phyloP scores from a whole-genome alignment of 2,888 invertebrate genomes.

The Polymixis lichenea region DNA sequence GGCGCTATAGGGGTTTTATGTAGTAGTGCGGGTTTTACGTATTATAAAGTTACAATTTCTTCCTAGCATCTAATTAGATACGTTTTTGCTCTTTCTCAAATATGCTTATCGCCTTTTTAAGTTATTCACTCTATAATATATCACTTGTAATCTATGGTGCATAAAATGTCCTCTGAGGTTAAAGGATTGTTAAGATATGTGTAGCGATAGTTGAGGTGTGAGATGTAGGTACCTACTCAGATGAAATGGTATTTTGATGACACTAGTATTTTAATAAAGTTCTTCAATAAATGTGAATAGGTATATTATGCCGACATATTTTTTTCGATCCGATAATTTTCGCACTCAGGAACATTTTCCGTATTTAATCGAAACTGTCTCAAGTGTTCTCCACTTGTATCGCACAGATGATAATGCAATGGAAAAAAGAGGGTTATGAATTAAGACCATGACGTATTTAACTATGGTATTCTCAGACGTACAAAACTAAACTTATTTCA shows the following conservation, averaged over 20 bases:
- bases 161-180: conserved; percentile 79
- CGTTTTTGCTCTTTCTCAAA: conserved; percentile 71
- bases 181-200: conserved; percentile 74
- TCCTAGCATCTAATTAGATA: conserved; percentile 67
- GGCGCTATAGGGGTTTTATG: conserved; percentile 63
- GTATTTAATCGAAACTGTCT: neutral
- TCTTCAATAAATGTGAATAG: conserved; percentile 18
- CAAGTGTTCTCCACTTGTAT: neutral
- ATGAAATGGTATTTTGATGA: conserved; percentile 10
- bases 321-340: conserved; percentile 3
- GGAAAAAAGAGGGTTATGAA: neutral
- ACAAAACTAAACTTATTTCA: conserved; percentile 15
- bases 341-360: neutral
- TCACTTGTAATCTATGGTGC: conserved; percentile 82
- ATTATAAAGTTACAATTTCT: conserved; percentile 58
- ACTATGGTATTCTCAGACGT: conserved; percentile 2
- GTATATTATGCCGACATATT: neutral
- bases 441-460: neutral
- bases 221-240: conserved; percentile 22
- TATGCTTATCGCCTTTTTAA: conserved; percentile 67
- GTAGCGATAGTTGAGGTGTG: conserved; percentile 63
- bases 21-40: conserved; percentile 61
- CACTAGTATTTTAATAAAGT: conserved; percentile 13
- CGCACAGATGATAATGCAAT: conserved; percentile 6
- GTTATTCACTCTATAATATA: conserved; percentile 62